Conservation (phyloP, 2,888 invertebrate genomes). For the Tiphia femorata region DNA sequence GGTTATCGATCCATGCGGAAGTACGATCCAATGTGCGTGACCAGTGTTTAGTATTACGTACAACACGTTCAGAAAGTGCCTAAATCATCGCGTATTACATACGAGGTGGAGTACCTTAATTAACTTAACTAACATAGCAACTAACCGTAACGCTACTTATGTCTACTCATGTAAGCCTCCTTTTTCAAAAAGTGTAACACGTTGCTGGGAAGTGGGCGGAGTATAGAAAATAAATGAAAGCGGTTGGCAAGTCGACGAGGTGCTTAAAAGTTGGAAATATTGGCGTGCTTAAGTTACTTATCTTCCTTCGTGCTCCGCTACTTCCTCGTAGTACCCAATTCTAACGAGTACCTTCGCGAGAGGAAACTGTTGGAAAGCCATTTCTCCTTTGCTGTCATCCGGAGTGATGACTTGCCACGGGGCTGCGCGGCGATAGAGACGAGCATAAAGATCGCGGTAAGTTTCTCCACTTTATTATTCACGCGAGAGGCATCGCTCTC, state of each 20-base stretch:
- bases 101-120: conserved; percentile 40
- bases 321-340: no score
- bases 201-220: conserved; percentile 8
- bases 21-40: conserved; percentile 30
- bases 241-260: conserved; percentile 14
- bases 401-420: no score
- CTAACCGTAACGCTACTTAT: conserved; percentile 38
- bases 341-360: no score
- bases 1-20: conserved; percentile 27
- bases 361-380: no score
- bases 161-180: conserved; percentile 40
- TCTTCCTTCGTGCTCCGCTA: no score
- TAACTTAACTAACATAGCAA: conserved; percentile 13
- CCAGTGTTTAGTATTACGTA: conserved; percentile 30
- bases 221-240: conserved; percentile 28
- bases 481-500: no score
- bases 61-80: conserved; percentile 45
- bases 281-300: no score
- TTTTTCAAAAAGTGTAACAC: conserved; percentile 44
- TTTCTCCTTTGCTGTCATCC: no score
- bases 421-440: no score
- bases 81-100: conserved; percentile 43
- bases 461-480: no score
- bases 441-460: no score
- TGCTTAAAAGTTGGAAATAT: no score